Evolutionary conservation across 2,113 vertebrate species (phyloP).

Genomic region (Labeo catla): DNA sequence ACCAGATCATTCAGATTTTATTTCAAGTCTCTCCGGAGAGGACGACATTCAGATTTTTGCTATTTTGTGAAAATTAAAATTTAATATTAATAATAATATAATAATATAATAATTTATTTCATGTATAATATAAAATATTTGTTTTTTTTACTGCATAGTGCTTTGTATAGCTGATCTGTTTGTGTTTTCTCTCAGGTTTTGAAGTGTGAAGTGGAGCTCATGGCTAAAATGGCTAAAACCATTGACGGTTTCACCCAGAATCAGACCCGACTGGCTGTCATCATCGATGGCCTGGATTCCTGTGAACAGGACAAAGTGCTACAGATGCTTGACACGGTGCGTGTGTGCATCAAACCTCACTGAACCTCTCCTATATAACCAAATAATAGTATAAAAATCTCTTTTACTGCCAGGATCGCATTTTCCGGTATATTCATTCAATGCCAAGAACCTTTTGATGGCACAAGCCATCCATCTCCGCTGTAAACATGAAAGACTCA

Average conservation of each 20-base stretch:
- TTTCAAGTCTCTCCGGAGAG: background rate
- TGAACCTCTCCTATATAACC: slow-evolving; percentile 4
- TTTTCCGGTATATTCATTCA: background rate
- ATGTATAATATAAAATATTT: too few relatives aligned
- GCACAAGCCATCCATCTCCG: slow-evolving; percentile 6
- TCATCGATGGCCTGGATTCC: slow-evolving; percentile 95
- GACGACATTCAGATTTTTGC: background rate
- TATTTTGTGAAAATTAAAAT: background rate
- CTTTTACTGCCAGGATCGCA: background rate
- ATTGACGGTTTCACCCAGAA: slow-evolving; percentile 98
- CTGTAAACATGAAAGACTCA: slow-evolving; percentile 34
- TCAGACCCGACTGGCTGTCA: slow-evolving; percentile 95
- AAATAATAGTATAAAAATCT: slow-evolving; percentile 6
- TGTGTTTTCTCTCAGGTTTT: slow-evolving; percentile 80
- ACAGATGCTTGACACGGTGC: slow-evolving; percentile 97
- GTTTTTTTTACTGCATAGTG: background rate
- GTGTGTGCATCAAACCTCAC: background rate
- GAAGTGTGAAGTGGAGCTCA: slow-evolving; percentile 96
- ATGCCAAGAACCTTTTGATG: slow-evolving; percentile 18
- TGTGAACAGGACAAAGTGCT: slow-evolving; percentile 98
- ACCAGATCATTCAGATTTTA: background rate
- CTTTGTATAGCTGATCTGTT: background rate
- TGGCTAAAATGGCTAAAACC: slow-evolving; percentile 98
- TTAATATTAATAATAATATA: too few relatives aligned
- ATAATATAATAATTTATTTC: too few relatives aligned